These are phyloP conservation scores for Elmis aenea DNA, from an alignment of 2,888 invertebrate genomes.

Conservation along the genomic window DNA sequence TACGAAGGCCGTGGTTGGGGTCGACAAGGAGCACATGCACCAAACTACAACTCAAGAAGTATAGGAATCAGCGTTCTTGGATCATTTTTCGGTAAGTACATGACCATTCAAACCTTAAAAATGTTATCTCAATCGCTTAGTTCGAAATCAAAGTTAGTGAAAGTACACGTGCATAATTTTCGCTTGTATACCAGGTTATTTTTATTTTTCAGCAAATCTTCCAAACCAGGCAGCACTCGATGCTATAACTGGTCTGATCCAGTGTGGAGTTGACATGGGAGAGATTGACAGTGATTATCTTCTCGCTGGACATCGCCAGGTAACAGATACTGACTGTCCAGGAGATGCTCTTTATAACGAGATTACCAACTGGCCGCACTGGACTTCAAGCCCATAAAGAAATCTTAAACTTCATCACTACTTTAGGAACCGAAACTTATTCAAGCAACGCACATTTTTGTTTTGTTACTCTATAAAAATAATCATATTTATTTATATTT, in stretches of 20 bases:
- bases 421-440: too few species aligned
- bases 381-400: conserved; percentile 18
- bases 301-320: conserved; percentile 49
- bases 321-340: conserved; percentile 47
- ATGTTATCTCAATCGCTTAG: too few species aligned
- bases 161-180: not conserved
- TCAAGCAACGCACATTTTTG: too few species aligned
- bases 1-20: conserved; percentile 61
- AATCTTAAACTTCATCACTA: too few species aligned
- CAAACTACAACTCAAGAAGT: conserved; percentile 54
- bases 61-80: conserved; percentile 58
- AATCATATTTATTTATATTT: too few species aligned
- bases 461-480: too few species aligned
- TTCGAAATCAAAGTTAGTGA: too few species aligned
- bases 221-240: conserved; percentile 42
- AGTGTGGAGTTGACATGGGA: conserved; percentile 45
- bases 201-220: conserved; percentile 37
- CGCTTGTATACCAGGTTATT: not conserved
- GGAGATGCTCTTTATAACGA: conserved; percentile 47
- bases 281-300: conserved; percentile 44
- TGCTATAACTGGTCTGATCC: conserved; percentile 44
- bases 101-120: too few species aligned
- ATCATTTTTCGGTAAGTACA: conserved; percentile 41
- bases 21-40: conserved; percentile 54
- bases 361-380: conserved; percentile 48